Conservation (phyloP, 2,113 vertebrate genomes). For the Pseudonaja textilis region DNA sequence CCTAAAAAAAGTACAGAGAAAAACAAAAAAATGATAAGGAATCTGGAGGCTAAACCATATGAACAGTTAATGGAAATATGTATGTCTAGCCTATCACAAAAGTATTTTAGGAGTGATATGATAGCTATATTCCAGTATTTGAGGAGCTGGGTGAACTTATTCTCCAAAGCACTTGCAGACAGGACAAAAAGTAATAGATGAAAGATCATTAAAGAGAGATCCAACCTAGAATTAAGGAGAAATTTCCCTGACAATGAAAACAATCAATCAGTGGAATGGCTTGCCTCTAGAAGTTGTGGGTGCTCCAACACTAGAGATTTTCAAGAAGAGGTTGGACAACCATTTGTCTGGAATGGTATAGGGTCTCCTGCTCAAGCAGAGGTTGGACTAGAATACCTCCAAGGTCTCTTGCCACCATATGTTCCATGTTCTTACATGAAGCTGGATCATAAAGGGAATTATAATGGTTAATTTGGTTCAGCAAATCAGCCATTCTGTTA, state of each 20-base stretch:
- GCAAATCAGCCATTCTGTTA: background rate
- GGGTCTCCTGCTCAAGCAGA: background rate
- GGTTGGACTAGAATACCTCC: background rate
- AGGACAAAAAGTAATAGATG: background rate
- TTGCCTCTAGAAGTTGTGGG: background rate
- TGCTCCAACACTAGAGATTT: background rate
- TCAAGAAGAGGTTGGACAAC: background rate
- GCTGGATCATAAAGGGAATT: background rate
- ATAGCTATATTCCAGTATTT: background rate
- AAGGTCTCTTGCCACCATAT: background rate
- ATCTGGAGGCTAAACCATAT: background rate
- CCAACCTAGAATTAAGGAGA: background rate
- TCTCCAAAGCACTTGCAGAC: background rate
- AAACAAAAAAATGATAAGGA: background rate
- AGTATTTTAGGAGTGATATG: background rate
- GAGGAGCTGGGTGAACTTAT: background rate
- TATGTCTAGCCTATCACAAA: background rate
- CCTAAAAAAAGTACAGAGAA: background rate
- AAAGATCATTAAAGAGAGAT: background rate
- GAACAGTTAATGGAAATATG: background rate
- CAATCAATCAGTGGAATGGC: background rate
- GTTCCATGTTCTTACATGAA: background rate
- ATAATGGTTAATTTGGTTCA: background rate
- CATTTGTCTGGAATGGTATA: background rate
- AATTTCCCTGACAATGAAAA: background rate